A percentile compares a stretch with the other conserved stretches of the same genome.
Conservation (phyloP, 2,113 vertebrate species). For the Mormoops blainvillei region DNA sequence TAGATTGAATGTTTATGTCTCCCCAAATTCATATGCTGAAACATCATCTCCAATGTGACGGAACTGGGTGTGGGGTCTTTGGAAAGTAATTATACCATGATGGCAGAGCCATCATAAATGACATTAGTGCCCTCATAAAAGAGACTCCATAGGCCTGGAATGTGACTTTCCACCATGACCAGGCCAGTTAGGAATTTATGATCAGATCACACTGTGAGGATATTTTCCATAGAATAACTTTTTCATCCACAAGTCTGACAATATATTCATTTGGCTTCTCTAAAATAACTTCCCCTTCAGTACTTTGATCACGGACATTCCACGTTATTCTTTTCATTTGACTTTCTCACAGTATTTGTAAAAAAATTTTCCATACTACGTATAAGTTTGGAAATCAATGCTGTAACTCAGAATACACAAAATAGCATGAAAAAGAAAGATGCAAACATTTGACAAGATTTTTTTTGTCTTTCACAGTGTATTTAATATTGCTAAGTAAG, state of each 20-base stretch:
- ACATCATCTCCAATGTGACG: neutral
- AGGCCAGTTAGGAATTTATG: neutral
- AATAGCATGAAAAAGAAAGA: neutral
- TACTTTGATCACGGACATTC: neutral
- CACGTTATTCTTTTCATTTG: neutral
- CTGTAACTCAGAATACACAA: neutral
- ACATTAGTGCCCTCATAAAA: accelerated
- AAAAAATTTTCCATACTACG: neutral
- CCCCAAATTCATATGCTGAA: neutral
- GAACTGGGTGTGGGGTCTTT: neutral
- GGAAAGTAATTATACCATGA: neutral
- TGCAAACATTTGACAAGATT: neutral
- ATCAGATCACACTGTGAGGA: neutral
- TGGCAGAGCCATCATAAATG: neutral
- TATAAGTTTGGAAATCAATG: neutral
- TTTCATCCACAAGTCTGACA: neutral
- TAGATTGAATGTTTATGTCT: neutral
- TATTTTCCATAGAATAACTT: neutral
- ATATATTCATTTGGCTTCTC: neutral
- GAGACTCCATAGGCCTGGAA: neutral
- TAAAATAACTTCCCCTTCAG: neutral
- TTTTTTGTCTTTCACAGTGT: neutral
- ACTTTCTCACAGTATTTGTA: neutral
- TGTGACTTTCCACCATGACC: neutral
- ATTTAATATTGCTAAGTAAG: neutral